Base-by-base conservation (phyloP, 2,888 invertebrate species). In the Clistopyga incitator region DNA sequence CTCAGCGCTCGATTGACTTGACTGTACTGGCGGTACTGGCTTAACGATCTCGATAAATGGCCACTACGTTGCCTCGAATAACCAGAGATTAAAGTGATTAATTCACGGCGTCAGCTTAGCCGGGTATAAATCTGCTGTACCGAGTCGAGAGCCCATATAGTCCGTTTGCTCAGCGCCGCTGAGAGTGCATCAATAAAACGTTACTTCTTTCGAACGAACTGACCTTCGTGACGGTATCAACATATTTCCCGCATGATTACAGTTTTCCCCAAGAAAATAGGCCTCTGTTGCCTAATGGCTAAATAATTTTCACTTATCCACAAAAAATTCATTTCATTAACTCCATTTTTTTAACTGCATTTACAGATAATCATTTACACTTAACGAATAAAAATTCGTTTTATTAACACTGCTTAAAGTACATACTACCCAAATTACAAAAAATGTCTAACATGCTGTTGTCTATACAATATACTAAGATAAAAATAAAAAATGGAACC, bases 301-400 rank as follows among this genome's bases (percentile, higher is more conserved):
- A 77, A 86, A 86, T 85, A 86, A 86, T 85, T 86, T 86, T 85
- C 84, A 85, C 82, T 86, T 78, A 70, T 54, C 52, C 68, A 13
- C 56, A 61, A 50, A 23, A 13, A 75, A 74, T 77, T 77, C 68
- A 11, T 68, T 74, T 65, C 65, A 68, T 25, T 47, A 38, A 10
- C 61, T 70, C 50, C 76, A 50, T 82, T 72, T 45, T 67, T 6
- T 25, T 65, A 56, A 54, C 15, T 20, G 25, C 38, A 3, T 38
- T 11, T 11, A n/a, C n/a, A n/a, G n/a, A n/a, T n/a, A n/a, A n/a
- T n/a, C n/a, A n/a, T n/a, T n/a, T n/a, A n/a, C n/a, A n/a, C n/a
- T n/a, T n/a, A n/a, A n/a, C n/a, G n/a, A n/a, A n/a, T n/a, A n/a
- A n/a, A n/a, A n/a, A n/a, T n/a, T n/a, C n/a, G n/a, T n/a, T n/a